Evolutionary conservation across 2,888 invertebrate genomes (phyloP).

Genomic region (Cylloceria caligata): DNA sequence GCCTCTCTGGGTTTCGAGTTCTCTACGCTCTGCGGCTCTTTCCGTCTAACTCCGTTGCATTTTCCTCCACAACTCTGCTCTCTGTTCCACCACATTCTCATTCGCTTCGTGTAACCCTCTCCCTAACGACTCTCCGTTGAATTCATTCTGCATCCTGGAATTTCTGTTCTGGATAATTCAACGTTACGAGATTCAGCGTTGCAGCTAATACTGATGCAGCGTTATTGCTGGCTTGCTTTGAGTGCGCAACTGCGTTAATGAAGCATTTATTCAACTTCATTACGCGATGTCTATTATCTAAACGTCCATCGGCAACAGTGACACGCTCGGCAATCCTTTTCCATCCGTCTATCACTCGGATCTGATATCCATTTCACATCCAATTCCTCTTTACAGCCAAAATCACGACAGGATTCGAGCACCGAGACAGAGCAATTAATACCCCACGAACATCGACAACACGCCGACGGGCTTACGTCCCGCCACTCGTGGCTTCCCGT

Average conservation of each 20-base stretch:
- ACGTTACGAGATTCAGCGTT: constrained; percentile 9
- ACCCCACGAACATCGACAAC: background rate
- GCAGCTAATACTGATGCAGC: background rate
- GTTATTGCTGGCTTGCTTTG: background rate
- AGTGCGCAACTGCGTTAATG: constrained; percentile 27
- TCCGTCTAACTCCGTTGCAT: constrained; percentile 3
- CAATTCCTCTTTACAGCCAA: background rate
- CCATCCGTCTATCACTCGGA: background rate
- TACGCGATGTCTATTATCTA: constrained; percentile 16
- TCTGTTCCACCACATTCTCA: background rate
- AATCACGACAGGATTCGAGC: background rate
- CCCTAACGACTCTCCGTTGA: no score
- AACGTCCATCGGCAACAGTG: background rate
- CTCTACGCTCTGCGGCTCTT: constrained; percentile 24
- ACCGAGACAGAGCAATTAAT: background rate
- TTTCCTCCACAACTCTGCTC: constrained; percentile 1
- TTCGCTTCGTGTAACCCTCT: background rate
- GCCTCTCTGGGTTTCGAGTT: constrained; percentile 29
- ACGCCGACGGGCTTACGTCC: background rate
- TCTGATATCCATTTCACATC: constrained; percentile 21
- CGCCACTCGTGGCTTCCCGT: background rate
- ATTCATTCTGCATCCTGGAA: background rate
- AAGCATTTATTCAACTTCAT: constrained; percentile 25
- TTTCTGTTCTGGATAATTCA: constrained; percentile 17
- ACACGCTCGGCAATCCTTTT: background rate